These are phyloP conservation scores for Zaprionus kolodkinae DNA, from an alignment of 1,140 invertebrate species.

Conservation along the genomic window DNA sequence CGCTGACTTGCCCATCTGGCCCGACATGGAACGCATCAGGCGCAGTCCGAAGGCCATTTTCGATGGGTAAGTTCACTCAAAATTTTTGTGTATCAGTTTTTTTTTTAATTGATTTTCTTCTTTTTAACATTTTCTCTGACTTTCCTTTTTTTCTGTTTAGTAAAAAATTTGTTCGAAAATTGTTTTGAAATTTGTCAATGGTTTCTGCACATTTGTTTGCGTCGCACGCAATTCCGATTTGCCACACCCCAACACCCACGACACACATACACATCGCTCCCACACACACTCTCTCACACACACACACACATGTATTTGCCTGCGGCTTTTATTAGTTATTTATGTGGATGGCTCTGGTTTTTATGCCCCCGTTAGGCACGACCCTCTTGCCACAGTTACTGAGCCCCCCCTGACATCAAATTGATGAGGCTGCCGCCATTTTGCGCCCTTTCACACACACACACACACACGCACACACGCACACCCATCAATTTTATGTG, in stretches of 20 bases:
- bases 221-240: slow-evolving; percentile 53
- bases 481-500: slow-evolving; percentile 72
- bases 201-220: slow-evolving; percentile 19
- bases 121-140: background rate
- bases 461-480: background rate
- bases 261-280: background rate
- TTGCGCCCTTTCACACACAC: slow-evolving; percentile 38
- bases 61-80: background rate
- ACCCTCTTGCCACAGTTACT: slow-evolving; percentile 61
- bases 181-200: slow-evolving; percentile 21
- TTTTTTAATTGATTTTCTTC: background rate
- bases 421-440: slow-evolving; percentile 69
- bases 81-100: background rate
- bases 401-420: slow-evolving; percentile 61
- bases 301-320: slow-evolving; percentile 4
- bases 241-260: slow-evolving; percentile 38
- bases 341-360: slow-evolving; percentile 58
- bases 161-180: background rate
- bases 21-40: background rate
- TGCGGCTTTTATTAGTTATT: slow-evolving; percentile 74
- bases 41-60: background rate
- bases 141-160: background rate
- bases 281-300: slow-evolving; percentile 7
- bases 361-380: slow-evolving; percentile 45
- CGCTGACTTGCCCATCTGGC: background rate